A percentile compares a stretch with the other conserved stretches of the same genome.
phyloP scores from a whole-genome alignment of 1,140 invertebrate species.

The Spodoptera litura region DNA sequence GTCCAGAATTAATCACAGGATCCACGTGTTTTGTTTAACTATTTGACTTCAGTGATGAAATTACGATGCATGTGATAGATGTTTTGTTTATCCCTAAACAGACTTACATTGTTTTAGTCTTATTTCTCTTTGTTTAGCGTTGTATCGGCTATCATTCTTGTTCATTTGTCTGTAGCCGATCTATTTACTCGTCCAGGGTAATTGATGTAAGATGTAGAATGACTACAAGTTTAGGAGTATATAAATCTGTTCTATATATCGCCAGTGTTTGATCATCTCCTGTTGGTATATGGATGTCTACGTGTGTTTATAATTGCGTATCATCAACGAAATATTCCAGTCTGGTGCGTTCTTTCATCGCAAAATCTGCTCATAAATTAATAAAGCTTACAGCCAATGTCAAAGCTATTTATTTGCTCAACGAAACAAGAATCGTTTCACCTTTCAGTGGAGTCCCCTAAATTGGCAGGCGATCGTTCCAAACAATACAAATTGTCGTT shows the following conservation, averaged over 20 bases:
- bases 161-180: background rate
- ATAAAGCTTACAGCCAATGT: background rate
- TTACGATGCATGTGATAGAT: slow-evolving; percentile 20
- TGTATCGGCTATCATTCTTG: background rate
- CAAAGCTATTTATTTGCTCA: background rate
- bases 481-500: slow-evolving; percentile 29
- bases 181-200: background rate
- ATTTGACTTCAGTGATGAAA: slow-evolving; percentile 33
- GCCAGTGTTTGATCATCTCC: no score
- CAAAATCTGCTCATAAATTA: no score
- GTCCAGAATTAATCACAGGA: slow-evolving; percentile 16
- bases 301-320: no score
- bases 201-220: no score
- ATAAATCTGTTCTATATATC: no score
- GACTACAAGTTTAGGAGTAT: no score
- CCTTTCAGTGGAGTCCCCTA: slow-evolving; percentile 13
- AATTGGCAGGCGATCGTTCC: slow-evolving; percentile 27
- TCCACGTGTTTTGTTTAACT: slow-evolving; percentile 29
- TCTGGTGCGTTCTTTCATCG: no score
- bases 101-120: slow-evolving; percentile 17
- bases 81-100: slow-evolving; percentile 6
- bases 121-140: slow-evolving; percentile 7
- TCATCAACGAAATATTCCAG: no score
- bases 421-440: background rate
- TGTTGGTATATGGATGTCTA: no score